Evolutionary conservation across 2,888 invertebrate genomes (phyloP).

Genomic region (Troglohyphantes excavatus): DNA sequence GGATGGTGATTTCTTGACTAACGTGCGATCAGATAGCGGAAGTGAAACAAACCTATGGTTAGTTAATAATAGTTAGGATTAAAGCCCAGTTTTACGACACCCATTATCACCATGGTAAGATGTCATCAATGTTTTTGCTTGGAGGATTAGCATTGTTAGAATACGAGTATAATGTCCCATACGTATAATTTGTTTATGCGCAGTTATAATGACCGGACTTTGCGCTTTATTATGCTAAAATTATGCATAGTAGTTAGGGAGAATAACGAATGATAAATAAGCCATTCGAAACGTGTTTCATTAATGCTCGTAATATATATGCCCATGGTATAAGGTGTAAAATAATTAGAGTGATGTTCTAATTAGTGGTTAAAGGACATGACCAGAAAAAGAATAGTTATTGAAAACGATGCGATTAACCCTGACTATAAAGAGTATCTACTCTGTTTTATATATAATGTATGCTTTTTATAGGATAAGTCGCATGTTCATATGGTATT

Average conservation of each 20-base stretch:
- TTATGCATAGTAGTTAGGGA: not conserved
- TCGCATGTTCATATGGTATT: too few species aligned
- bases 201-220: not conserved
- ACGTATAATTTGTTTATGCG: conserved; percentile 5
- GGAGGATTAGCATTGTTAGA: not conserved
- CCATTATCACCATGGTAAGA: not conserved
- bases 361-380: not conserved
- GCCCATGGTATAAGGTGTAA: not conserved
- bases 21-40: not conserved
- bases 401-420: not conserved
- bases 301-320: not conserved
- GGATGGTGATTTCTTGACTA: not conserved
- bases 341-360: not conserved
- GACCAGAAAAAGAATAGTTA: not conserved
- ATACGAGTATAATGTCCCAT: conserved; percentile 7
- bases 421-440: too few species aligned
- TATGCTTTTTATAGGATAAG: too few species aligned
- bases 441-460: too few species aligned
- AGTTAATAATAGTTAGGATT: not conserved
- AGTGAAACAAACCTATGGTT: not conserved
- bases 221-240: not conserved
- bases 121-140: not conserved
- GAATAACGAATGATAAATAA: not conserved
- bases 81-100: not conserved
- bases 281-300: not conserved